These are phyloP conservation scores for Lampropteryx suffumata DNA, from an alignment of 2,888 invertebrate species.

Conservation along the genomic window DNA sequence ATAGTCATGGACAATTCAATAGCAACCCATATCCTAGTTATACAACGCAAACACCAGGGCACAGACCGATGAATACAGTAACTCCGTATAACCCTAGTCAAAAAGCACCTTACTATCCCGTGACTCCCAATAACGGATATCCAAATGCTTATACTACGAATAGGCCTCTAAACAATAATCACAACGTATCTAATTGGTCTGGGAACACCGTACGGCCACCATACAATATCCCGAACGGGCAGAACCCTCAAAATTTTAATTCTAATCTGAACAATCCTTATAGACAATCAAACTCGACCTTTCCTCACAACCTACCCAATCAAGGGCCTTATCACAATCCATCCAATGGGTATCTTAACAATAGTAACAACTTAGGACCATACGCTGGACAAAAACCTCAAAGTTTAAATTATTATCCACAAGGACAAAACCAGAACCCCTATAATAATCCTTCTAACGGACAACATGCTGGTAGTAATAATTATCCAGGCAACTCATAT, in stretches of 20 bases:
- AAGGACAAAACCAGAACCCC: slow-evolving; percentile 5
- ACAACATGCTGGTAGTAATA: slow-evolving; percentile 9
- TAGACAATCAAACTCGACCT: slow-evolving; percentile 21
- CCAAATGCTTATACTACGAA: slow-evolving; percentile 19
- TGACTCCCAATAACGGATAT: slow-evolving; percentile 22
- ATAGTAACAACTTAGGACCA: slow-evolving; percentile 10
- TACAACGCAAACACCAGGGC: slow-evolving; percentile 6
- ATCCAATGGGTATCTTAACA: slow-evolving; percentile 8
- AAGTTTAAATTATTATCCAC: slow-evolving; percentile 10
- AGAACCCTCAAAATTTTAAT: slow-evolving; percentile 23
- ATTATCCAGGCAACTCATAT: slow-evolving; percentile 17
- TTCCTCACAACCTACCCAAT: slow-evolving; percentile 19
- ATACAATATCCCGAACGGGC: slow-evolving; percentile 18
- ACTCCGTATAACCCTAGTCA: slow-evolving; percentile 26
- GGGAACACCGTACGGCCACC: slow-evolving; percentile 23
- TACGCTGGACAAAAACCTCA: slow-evolving; percentile 17
- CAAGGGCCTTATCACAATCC: slow-evolving; percentile 12
- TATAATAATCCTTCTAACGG: slow-evolving; percentile 11
- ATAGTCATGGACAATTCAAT: slow-evolving; percentile 17
- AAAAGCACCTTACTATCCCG: slow-evolving; percentile 29
- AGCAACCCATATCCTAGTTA: slow-evolving; percentile 22
- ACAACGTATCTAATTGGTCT: slow-evolving; percentile 18
- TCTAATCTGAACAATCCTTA: slow-evolving; percentile 27
- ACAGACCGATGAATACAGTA: slow-evolving; percentile 11
- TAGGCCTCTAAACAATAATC: slow-evolving; percentile 17